phyloP scores from a whole-genome alignment of 2,797 vertebrate species.

The Parotocinclus haroldoi region DNA sequence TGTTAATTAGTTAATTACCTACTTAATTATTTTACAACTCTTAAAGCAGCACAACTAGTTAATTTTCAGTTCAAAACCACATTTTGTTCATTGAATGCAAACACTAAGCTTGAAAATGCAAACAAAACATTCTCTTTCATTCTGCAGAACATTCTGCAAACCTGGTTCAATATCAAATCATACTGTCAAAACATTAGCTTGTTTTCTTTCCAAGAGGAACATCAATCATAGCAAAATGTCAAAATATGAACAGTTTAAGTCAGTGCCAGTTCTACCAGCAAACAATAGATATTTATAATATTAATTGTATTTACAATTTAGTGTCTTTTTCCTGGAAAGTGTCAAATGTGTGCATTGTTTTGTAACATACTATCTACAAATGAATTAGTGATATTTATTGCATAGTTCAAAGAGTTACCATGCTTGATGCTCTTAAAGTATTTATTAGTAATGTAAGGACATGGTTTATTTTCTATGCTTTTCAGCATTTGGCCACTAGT shows the following conservation, averaged over 20 bases:
- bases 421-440: neutral
- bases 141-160: neutral
- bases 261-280: slow-evolving; percentile 1
- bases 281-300: slow-evolving; percentile 1
- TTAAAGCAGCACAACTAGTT: no score
- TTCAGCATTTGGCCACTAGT: slow-evolving; percentile 17
- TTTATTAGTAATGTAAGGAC: neutral
- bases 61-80: neutral
- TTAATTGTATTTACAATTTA: neutral
- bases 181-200: slow-evolving; percentile 8
- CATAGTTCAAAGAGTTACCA: neutral
- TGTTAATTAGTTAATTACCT: no score
- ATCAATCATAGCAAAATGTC: neutral
- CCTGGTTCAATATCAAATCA: neutral
- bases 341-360: slow-evolving; percentile 4
- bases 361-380: slow-evolving; percentile 3
- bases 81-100: neutral
- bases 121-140: neutral
- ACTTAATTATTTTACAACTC: no score
- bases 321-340: neutral
- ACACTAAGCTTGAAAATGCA: neutral
- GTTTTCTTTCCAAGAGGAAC: slow-evolving; percentile 6
- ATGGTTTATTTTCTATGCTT: neutral
- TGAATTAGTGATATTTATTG: neutral
- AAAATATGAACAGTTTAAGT: slow-evolving; percentile 1